Evolutionary conservation across 2,888 invertebrate species (phyloP).

Genomic region (Thecocarcelia acutangulata): DNA sequence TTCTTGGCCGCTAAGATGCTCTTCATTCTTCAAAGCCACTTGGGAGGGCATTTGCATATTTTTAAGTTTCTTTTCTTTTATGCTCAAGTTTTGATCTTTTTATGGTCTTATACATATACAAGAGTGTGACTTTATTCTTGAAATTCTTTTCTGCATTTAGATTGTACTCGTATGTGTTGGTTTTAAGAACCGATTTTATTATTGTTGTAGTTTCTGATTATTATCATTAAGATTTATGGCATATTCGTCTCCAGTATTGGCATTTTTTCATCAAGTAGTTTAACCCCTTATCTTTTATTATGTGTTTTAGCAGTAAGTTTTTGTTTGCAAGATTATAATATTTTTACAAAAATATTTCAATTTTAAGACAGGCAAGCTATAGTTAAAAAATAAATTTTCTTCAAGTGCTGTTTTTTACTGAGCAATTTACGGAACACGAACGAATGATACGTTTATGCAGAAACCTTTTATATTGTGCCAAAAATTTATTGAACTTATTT

Average conservation of each 20-base stretch:
- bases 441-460: too few relatives aligned
- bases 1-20: neutral
- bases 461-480: too few relatives aligned
- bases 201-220: constrained; percentile 47
- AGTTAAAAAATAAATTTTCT: too few relatives aligned
- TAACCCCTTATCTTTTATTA: too few relatives aligned
- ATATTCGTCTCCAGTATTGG: constrained; percentile 28
- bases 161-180: constrained; percentile 2
- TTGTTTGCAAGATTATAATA: too few relatives aligned
- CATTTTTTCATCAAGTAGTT: neutral
- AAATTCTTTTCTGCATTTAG: constrained; percentile 43
- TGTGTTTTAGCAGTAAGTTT: too few relatives aligned
- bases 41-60: constrained; percentile 67
- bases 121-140: constrained; percentile 25
- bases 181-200: constrained; percentile 36
- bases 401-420: too few relatives aligned
- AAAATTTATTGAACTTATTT: too few relatives aligned
- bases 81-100: constrained; percentile 13
- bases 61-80: constrained; percentile 19
- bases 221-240: constrained; percentile 66
- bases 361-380: too few relatives aligned
- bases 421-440: too few relatives aligned
- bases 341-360: too few relatives aligned
- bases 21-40: constrained; percentile 29
- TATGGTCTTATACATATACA: neutral